Percentiles rank a stretch among this genome's conserved stretches.
These are phyloP conservation scores for Pachyrhynchus sulphureomaculatus DNA, from an alignment of 1,140 invertebrate species.

Conservation along the genomic window DNA sequence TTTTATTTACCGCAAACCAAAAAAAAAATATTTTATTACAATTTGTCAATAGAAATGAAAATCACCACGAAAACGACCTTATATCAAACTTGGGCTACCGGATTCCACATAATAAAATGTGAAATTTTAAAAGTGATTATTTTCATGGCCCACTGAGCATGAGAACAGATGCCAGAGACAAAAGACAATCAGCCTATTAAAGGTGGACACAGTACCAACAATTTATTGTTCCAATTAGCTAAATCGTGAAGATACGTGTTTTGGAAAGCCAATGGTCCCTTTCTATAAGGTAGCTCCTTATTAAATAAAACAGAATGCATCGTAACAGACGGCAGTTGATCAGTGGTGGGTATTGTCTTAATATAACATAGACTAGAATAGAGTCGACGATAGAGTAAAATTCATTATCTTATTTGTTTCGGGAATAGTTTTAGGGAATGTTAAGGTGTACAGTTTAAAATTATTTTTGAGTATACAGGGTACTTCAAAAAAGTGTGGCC, in stretches of 20 bases:
- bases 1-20: too few relatives aligned
- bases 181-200: constrained; percentile 55
- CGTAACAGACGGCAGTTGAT: background rate
- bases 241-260: constrained; percentile 54
- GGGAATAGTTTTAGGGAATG: too few relatives aligned
- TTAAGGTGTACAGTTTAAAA: too few relatives aligned
- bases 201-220: constrained; percentile 51
- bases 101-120: constrained; percentile 28
- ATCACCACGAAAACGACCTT: too few relatives aligned
- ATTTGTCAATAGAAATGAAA: too few relatives aligned
- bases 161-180: constrained; percentile 50
- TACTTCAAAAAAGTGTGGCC: too few relatives aligned
- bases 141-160: constrained; percentile 43
- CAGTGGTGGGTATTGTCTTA: background rate
- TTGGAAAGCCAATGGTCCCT: constrained; percentile 47
- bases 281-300: constrained; percentile 10
- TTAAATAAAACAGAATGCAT: constrained; percentile 14
- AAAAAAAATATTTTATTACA: too few relatives aligned
- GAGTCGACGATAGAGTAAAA: too few relatives aligned
- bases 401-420: too few relatives aligned
- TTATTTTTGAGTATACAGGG: too few relatives aligned
- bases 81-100: constrained; percentile 8
- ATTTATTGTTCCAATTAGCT: constrained; percentile 55
- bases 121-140: constrained; percentile 35
- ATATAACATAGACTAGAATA: too few relatives aligned